Evolutionary conservation across 1,140 invertebrate species (phyloP).

Genomic region (Pachyrhynchus sulphureomaculatus): DNA sequence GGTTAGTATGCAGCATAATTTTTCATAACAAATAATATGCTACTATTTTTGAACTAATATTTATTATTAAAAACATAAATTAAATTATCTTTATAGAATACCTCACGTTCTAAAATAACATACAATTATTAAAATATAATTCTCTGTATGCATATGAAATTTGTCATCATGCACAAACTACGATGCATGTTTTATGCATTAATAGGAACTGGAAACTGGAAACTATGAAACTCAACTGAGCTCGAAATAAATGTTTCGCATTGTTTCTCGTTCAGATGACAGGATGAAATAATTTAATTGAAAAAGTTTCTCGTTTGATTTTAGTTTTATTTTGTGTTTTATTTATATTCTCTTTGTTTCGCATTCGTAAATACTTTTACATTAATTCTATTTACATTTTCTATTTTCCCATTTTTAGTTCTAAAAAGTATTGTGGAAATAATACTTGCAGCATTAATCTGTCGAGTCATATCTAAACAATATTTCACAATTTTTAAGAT

Average conservation of each 20-base stretch:
- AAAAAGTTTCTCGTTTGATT: constrained; percentile 11
- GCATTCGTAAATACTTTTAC: too few species aligned
- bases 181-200: constrained; percentile 14
- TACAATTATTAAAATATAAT: constrained; percentile 6
- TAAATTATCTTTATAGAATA: too few species aligned
- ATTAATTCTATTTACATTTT: too few species aligned
- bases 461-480: too few species aligned
- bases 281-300: constrained; percentile 18
- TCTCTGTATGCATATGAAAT: constrained; percentile 12
- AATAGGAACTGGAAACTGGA: constrained; percentile 22
- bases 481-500: too few species aligned
- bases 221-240: constrained; percentile 18
- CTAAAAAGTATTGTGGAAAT: too few species aligned
- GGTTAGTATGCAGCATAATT: too few species aligned
- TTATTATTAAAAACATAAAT: too few species aligned
- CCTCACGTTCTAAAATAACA: neutral
- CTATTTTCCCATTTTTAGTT: too few species aligned
- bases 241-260: constrained; percentile 12
- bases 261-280: constrained; percentile 13
- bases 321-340: neutral
- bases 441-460: too few species aligned
- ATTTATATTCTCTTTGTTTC: neutral
- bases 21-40: too few species aligned
- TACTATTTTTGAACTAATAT: too few species aligned
- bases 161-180: constrained; percentile 13